Conservation (phyloP, 2,888 invertebrate species). For the Sphaeridia pumilis region DNA sequence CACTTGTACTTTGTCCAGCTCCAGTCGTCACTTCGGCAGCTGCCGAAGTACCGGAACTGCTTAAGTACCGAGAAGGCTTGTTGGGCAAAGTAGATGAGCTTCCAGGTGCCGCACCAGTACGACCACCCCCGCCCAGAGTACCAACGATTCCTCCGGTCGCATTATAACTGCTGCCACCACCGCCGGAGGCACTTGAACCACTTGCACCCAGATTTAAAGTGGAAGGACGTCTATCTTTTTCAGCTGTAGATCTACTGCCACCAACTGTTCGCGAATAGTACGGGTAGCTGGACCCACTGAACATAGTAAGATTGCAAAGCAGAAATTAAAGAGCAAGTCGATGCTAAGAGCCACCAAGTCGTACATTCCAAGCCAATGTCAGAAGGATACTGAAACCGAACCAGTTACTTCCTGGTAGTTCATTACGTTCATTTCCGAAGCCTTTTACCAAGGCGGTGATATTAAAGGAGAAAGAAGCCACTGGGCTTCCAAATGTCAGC, state of each 20-base stretch:
- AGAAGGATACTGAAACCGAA: no score
- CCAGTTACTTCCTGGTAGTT: no score
- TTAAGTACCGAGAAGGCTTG: constrained; percentile 2
- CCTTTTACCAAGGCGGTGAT: no score
- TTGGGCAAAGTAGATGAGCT: background rate
- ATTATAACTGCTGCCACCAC: background rate
- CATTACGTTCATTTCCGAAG: no score
- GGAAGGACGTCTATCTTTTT: constrained; percentile 27
- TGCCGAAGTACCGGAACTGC: background rate
- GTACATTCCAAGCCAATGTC: no score
- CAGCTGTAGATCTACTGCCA: constrained; percentile 8
- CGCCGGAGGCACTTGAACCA: background rate
- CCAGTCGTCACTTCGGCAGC: no score
- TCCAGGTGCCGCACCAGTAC: background rate
- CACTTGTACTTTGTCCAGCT: no score
- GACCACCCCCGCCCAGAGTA: background rate
- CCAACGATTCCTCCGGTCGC: background rate
- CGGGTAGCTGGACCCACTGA: constrained; percentile 13
- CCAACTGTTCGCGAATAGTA: constrained; percentile 21
- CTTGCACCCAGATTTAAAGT: constrained; percentile 25
- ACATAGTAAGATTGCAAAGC: constrained; percentile 1
- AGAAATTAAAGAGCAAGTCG: no score
- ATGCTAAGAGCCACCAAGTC: no score
- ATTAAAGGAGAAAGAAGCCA: no score
- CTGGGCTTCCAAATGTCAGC: constrained; percentile 1